Evolutionary conservation across 2,797 vertebrate genomes (phyloP), one percentile per base, ranked within the genome.

Genomic region (Cichlasoma orientale): DNA sequence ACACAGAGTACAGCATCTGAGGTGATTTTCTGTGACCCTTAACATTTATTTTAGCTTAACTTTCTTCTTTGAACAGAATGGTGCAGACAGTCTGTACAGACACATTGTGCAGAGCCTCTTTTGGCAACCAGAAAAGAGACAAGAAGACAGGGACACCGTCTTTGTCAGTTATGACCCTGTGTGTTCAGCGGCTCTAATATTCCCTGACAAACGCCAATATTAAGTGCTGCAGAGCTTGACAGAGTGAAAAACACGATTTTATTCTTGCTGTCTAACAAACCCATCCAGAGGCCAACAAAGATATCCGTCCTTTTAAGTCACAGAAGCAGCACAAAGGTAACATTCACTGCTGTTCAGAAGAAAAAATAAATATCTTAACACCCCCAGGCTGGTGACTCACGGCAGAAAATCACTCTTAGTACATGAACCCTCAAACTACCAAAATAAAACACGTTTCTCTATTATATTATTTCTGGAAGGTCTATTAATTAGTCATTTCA

Each of bases 21-120:
- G 61, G 69, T 70, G 53, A 61, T 78, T 74, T 71, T 36, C 19
- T 76, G 54, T 74, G 33, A 83, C 41, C 56, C 27, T 12, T 69
- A 61, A 4, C 59, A 79, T 79, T 86, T 72, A 75, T 63, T 78
- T 72, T 2, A 73, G 47, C 47, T 41, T 57, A 54, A 41, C 19
- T 47, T 75, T 74, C 11, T 72, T 16, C 69, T 88, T 54, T 82
- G 82, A 88, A 50, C 66, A 78, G 79, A 90, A 83, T 16, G 7
- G 66, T 88, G 84, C 86, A 90, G 90, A 90, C 87, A 82, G 84
- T 89, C 86, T 90, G 86, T 87, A 72, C 89, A 91, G 92, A 91
- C 86, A 87, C 79, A 85, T 88, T 87, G 77, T 89, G 68, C 59
- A 21, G 68, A 80, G 82, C 57, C 74, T 87, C 83, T 84, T 78